Evolutionary conservation across 2,797 vertebrate species (phyloP), one percentile per base, ranked within the genome.

Genomic region (Siniperca scherzeri): DNA sequence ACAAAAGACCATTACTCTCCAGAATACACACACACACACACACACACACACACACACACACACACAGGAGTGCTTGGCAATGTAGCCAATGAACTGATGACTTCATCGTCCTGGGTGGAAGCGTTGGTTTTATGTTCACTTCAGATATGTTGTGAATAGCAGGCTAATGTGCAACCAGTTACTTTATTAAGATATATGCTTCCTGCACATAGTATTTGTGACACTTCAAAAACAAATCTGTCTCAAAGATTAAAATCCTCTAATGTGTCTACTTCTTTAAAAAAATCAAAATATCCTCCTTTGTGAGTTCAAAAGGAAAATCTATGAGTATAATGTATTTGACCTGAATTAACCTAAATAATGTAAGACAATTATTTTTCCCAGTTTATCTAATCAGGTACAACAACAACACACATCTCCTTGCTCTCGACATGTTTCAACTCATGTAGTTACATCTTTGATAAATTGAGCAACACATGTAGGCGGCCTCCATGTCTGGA

Each of bases 31-130:
- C 16, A 38, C 46, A 53, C 44, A 53, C 71, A 60, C 65, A 60
- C 44, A 44, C 60, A 12, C 60, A 57, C 25, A 72, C 55, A 61
- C 2, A 60, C 44, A 42, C 60, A 14, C 30, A 27, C 27, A 27
- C 2, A 27, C 27, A 27, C 27, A 27, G 2, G 27, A 27, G 27
- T 5, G 5, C 30, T 16, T 9, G 53, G 3, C 5, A 68, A 8
- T 72, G 65, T 25, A 70, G 57, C 80, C 74, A 81, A 82, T 80
- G 59, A 82, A 4, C 19, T 60, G 74, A 82, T 87, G 80, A 87
- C 75, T 71, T 87, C 82, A 89, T 87, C 17, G 22, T 67, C 1
- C 36, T 33, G 40, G 50, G 2, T 44, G 61, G 84, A 77, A 53
- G 77, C 66, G 76, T 25, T 87, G 21, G 73, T 53, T 88, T 84